These are phyloP conservation scores for Mactromeris polynyma DNA, from an alignment of 2,888 invertebrate species.

Conservation along the genomic window DNA sequence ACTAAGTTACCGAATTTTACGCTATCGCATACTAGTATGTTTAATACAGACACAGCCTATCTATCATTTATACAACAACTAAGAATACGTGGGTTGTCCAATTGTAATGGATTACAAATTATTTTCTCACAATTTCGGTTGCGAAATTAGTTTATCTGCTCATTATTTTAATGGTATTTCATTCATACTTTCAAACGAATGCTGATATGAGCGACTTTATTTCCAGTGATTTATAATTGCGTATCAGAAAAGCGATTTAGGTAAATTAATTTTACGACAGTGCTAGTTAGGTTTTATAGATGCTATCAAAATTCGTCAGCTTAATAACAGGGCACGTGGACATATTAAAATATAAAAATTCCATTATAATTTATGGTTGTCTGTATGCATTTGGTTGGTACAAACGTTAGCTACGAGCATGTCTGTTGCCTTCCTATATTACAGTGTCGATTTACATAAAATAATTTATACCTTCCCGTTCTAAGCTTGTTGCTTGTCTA, in stretches of 20 bases:
- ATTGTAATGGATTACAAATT: not conserved
- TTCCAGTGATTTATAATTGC: not conserved
- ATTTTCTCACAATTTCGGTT: not conserved
- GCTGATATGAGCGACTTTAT: not conserved
- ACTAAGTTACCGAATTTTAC: no score
- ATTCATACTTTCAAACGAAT: not conserved
- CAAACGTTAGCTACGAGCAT: no score
- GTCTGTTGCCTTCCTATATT: no score
- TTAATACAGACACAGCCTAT: no score
- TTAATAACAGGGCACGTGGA: not conserved
- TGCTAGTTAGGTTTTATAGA: not conserved
- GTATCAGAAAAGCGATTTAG: not conserved
- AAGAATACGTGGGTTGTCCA: not conserved
- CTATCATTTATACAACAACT: no score
- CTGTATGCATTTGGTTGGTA: no score
- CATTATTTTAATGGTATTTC: not conserved
- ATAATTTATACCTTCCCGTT: no score
- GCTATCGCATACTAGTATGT: no score
- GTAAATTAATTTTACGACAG: not conserved
- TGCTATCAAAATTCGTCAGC: not conserved
- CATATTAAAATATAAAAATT: no score
- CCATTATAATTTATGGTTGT: no score
- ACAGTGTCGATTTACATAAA: no score
- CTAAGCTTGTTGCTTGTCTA: no score
- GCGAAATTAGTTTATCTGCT: not conserved